Percentiles rank a stretch among this genome's conserved stretches.
Evolutionary conservation across 1,140 invertebrate species (phyloP).

Genomic region (Drosophila nasuta): DNA sequence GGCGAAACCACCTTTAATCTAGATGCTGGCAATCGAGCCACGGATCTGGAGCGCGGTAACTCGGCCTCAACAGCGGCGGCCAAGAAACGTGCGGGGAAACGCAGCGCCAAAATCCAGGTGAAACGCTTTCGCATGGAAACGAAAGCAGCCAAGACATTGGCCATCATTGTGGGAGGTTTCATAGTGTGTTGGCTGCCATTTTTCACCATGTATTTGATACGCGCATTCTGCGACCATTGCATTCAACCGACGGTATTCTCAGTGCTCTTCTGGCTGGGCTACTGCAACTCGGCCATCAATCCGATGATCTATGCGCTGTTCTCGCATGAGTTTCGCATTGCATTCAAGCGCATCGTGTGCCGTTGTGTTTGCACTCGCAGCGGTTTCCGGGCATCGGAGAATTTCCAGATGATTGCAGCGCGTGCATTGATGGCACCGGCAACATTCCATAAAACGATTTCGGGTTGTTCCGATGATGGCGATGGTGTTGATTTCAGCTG

Average conservation of each 20-base stretch:
- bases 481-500: conserved; percentile 81
- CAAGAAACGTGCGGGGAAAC: conserved; percentile 85
- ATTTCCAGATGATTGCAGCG: conserved; percentile 84
- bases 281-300: conserved; percentile 96
- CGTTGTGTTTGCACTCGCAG: conserved; percentile 85
- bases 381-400: conserved; percentile 81
- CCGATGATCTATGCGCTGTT: conserved; percentile 95
- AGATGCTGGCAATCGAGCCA: conserved; percentile 37
- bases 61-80: conserved; percentile 55
- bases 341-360: conserved; percentile 92
- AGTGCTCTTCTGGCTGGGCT: conserved; percentile 95
- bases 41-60: conserved; percentile 53
- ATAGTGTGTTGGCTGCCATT: conserved; percentile 96
- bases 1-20: conserved; percentile 79
- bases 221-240: conserved; percentile 88
- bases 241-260: conserved; percentile 92
- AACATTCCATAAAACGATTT: conserved; percentile 83
- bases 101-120: conserved; percentile 86
- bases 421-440: conserved; percentile 79
- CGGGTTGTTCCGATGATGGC: conserved; percentile 81
- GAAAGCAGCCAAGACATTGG: conserved; percentile 95
- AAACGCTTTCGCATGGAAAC: conserved; percentile 90
- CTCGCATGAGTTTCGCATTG: conserved; percentile 92
- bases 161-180: conserved; percentile 96
- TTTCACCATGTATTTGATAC: conserved; percentile 94